These are phyloP conservation scores for Rapana venosa DNA, from an alignment of 2,888 invertebrate genomes.

Conservation along the genomic window DNA sequence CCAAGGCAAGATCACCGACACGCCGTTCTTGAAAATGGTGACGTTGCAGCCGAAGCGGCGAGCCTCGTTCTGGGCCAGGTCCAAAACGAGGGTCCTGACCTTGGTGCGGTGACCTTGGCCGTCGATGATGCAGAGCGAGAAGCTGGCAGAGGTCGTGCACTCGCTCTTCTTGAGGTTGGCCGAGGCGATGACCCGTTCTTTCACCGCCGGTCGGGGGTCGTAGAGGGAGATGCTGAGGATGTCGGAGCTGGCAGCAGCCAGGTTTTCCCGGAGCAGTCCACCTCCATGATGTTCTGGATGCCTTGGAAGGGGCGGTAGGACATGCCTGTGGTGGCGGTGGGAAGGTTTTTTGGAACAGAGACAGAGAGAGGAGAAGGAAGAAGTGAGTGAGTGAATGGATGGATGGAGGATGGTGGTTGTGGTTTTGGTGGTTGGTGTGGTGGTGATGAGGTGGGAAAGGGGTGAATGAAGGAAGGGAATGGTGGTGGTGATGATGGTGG, in stretches of 20 bases:
- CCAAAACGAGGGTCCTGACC: slow-evolving; percentile 32
- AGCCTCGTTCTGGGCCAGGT: slow-evolving; percentile 27
- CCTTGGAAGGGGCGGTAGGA: background rate
- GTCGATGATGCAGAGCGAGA: slow-evolving; percentile 32
- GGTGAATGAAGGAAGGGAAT: too few species aligned
- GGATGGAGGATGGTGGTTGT: too few species aligned
- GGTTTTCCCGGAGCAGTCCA: slow-evolving; percentile 35
- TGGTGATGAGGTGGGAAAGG: too few species aligned
- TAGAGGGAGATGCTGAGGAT: slow-evolving; percentile 25
- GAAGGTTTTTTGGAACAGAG: too few species aligned
- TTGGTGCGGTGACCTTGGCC: slow-evolving; percentile 23
- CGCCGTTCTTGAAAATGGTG: background rate
- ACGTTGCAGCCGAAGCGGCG: slow-evolving; percentile 36
- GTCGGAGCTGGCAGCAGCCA: background rate
- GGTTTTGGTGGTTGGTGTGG: too few species aligned
- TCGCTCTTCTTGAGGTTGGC: slow-evolving; percentile 38
- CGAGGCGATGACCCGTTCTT: slow-evolving; percentile 23
- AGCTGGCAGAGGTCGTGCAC: slow-evolving; percentile 42
- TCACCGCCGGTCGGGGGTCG: background rate
- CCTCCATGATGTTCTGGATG: slow-evolving; percentile 32
- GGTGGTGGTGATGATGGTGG: too few species aligned
- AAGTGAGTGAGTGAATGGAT: too few species aligned
- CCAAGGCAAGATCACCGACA: background rate
- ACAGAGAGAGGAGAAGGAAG: too few species aligned
- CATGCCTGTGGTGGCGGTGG: background rate